These are phyloP conservation scores for Anolis apletophallus DNA, from an alignment of 2,797 vertebrate species.

Conservation along the genomic window DNA sequence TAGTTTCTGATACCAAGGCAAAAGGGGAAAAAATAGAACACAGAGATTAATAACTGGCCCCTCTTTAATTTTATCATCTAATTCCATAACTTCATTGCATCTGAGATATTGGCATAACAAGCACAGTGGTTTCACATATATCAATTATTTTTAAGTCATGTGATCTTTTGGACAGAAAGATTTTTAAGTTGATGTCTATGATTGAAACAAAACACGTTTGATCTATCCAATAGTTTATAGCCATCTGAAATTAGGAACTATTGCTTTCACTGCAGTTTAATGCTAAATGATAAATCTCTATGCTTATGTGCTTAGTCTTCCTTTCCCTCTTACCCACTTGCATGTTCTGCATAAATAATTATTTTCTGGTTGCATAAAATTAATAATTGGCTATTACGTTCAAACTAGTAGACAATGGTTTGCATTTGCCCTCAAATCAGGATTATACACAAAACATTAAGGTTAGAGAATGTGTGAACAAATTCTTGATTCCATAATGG, in stretches of 20 bases:
- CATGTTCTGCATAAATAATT: background rate
- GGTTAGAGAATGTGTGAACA: background rate
- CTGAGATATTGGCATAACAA: conserved; percentile 41
- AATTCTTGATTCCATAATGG: background rate
- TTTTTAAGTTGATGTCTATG: background rate
- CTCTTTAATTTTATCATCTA: conserved; percentile 42
- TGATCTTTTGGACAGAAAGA: background rate
- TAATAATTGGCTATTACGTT: background rate
- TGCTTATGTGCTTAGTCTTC: background rate
- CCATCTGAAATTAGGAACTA: background rate
- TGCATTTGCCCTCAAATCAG: background rate
- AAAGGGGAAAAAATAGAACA: conserved; percentile 41
- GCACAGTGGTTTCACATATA: conserved; percentile 33
- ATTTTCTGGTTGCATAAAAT: background rate
- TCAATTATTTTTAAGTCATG: conserved; percentile 16
- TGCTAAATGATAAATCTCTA: background rate
- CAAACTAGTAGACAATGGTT: background rate
- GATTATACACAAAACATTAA: background rate
- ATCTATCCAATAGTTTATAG: conserved; percentile 5
- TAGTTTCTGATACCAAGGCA: conserved; percentile 36
- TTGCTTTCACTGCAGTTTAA: background rate
- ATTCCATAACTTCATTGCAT: conserved; percentile 39
- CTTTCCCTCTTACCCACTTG: background rate
- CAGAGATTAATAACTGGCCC: conserved; percentile 43
- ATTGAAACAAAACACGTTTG: conserved; percentile 14